Conservation (phyloP, 1,140 invertebrate genomes). For the Bombus cullumanus region DNA sequence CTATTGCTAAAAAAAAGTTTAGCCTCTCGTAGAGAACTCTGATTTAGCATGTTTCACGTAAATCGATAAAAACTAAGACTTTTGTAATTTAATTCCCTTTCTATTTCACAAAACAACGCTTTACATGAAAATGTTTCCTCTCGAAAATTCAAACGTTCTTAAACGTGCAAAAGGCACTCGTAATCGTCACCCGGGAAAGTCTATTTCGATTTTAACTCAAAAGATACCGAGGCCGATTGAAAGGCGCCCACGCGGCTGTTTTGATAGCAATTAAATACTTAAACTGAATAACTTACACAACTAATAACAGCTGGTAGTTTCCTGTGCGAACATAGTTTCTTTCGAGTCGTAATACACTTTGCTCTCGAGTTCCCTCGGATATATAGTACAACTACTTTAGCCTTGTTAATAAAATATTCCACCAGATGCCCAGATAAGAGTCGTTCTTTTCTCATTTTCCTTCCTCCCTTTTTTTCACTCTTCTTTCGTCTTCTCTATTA, state of each 20-base stretch:
- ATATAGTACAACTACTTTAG: background rate
- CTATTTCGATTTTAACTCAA: background rate
- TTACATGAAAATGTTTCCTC: background rate
- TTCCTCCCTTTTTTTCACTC: background rate
- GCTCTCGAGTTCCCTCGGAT: background rate
- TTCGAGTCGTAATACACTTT: background rate
- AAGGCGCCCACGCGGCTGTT: background rate
- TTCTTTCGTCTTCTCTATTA: slow-evolving; percentile 25
- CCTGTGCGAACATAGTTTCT: background rate
- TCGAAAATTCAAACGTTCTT: background rate
- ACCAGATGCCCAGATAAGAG: background rate
- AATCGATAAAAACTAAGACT: background rate
- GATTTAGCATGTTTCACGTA: background rate
- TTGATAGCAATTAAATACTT: slow-evolving; percentile 10
- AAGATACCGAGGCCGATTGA: background rate
- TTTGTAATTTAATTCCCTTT: slow-evolving; percentile 18
- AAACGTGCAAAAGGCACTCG: background rate
- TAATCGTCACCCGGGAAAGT: background rate
- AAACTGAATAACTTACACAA: slow-evolving; percentile 11
- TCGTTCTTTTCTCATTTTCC: slow-evolving; percentile 14
- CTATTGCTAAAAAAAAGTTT: background rate
- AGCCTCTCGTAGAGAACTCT: background rate
- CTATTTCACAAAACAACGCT: background rate
- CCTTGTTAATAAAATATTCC: slow-evolving; percentile 50
- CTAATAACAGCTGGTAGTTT: background rate